Conservation (phyloP, 2,113 vertebrate genomes). For the Tinamus guttatus region DNA sequence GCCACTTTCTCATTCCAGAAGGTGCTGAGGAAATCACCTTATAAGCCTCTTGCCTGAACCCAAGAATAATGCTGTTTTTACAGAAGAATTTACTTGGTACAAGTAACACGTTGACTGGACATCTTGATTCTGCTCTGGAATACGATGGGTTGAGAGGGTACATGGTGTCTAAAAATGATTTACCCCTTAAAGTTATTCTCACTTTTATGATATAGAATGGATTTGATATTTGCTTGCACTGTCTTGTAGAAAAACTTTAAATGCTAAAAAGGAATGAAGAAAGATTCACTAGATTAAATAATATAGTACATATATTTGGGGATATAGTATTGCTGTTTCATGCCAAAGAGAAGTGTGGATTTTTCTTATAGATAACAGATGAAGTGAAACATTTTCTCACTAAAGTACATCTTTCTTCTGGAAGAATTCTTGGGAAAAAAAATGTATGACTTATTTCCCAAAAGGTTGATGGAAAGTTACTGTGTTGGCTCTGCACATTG, state of each 20-base stretch:
- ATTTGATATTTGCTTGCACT: not conserved
- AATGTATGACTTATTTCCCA: constrained; percentile 43
- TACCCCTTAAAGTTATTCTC: not conserved
- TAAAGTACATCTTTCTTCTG: not conserved
- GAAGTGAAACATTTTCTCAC: not conserved
- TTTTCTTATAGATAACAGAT: not conserved
- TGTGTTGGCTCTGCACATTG: constrained; percentile 98
- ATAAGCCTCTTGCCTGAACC: constrained; percentile 16
- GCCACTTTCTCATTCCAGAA: constrained; percentile 30
- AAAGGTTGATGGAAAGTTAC: constrained; percentile 96
- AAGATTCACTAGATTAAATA: not conserved
- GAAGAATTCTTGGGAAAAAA: not conserved
- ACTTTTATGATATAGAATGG: rapidly evolving
- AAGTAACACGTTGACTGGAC: not conserved
- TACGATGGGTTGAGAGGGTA: not conserved
- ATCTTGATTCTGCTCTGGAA: not conserved
- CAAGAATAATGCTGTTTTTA: not conserved
- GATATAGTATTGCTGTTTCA: not conserved
- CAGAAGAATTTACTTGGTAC: not conserved
- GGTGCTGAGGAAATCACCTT: constrained; percentile 37
- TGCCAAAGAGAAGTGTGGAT: not conserved
- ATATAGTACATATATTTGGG: rapidly evolving
- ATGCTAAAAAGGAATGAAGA: not conserved
- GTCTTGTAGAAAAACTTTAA: not conserved
- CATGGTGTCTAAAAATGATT: not conserved